A percentile compares a stretch with the other conserved stretches of the same genome.
Conservation (phyloP, 2,888 invertebrate genomes). For the Hartigia nigra region DNA sequence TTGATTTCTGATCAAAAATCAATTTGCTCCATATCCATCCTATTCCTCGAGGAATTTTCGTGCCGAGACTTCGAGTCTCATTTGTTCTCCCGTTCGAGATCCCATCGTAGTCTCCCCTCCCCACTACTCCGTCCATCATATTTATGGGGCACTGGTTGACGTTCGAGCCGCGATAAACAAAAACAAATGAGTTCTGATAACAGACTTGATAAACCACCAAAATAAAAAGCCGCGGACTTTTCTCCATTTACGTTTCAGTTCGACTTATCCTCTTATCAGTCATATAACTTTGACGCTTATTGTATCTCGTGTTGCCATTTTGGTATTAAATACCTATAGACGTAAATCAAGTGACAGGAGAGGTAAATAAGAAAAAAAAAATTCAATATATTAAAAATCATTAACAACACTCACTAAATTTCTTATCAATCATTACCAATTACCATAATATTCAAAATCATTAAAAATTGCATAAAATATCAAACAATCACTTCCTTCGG, state of each 20-base stretch:
- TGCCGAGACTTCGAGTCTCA: constrained; percentile 26
- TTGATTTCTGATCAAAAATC: background rate
- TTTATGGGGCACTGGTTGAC: constrained; percentile 51
- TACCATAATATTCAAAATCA: too few species aligned
- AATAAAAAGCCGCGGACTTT: constrained; percentile 42
- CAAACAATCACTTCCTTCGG: background rate
- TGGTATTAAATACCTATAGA: background rate
- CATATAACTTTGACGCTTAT: background rate
- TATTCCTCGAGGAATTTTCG: background rate
- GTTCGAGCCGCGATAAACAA: constrained; percentile 54
- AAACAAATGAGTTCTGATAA: constrained; percentile 61
- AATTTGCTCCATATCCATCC: background rate
- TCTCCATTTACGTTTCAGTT: constrained; percentile 21
- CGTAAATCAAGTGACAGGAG: background rate
- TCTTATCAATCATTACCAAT: too few species aligned
- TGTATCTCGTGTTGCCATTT: background rate
- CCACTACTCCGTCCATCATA: constrained; percentile 58
- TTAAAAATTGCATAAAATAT: background rate
- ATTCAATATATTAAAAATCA: background rate
- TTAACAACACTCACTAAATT: too few species aligned
- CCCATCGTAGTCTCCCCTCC: constrained; percentile 33
- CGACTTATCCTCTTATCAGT: background rate
- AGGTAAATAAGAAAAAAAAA: background rate
- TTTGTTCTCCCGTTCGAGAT: constrained; percentile 46
- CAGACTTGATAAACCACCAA: constrained; percentile 40